phyloP scores from a whole-genome alignment of 2,797 vertebrate genomes.

The Rhinella marina region DNA sequence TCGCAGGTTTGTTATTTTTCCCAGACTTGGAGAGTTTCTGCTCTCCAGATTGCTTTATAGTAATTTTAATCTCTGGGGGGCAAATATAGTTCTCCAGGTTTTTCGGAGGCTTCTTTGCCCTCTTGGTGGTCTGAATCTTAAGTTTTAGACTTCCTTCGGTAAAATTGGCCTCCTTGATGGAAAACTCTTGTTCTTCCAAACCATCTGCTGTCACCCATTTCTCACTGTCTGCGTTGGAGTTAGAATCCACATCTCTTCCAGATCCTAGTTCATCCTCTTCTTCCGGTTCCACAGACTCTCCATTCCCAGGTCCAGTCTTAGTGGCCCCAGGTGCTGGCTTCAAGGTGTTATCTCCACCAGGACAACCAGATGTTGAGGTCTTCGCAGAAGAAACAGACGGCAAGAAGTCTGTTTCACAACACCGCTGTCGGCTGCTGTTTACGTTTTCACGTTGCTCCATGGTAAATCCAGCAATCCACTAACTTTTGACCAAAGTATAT shows the following conservation, averaged over 20 bases:
- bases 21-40: constrained; percentile 82
- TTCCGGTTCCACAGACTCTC: constrained; percentile 86
- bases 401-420: constrained; percentile 82
- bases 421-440: constrained; percentile 86
- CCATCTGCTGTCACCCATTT: constrained; percentile 83
- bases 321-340: constrained; percentile 69
- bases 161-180: constrained; percentile 99
- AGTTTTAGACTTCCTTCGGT: constrained; percentile 96
- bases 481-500: constrained; percentile 61
- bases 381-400: constrained; percentile 73
- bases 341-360: constrained; percentile 73
- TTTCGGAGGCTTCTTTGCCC: constrained; percentile 97
- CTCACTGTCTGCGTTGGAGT: constrained; percentile 83
- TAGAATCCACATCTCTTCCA: constrained; percentile 82
- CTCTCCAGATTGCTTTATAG: constrained; percentile 91
- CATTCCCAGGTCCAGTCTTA: constrained; percentile 80
- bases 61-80: constrained; percentile 97
- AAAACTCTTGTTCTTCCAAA: constrained; percentile 95
- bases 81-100: constrained; percentile 99
- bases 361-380: constrained; percentile 63
- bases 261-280: constrained; percentile 87
- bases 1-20: constrained; percentile 80
- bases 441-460: constrained; percentile 94
- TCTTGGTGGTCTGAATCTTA: constrained; percentile 98
- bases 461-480: constrained; percentile 70